Evolutionary conservation across 2,888 invertebrate genomes (phyloP).

Genomic region (Amphimallon solstitiale): DNA sequence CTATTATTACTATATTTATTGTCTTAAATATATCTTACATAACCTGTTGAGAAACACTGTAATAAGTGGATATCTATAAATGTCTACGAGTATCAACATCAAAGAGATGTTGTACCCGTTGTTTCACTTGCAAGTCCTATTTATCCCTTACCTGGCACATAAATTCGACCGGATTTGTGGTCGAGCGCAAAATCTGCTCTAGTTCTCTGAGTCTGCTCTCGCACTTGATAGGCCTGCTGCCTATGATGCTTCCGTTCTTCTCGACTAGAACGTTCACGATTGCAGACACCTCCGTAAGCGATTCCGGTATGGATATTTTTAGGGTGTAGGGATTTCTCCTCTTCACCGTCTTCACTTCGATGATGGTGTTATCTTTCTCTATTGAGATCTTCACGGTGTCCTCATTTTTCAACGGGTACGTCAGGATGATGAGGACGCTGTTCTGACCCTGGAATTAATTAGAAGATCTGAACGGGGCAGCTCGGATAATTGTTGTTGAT

Average conservation of each 20-base stretch:
- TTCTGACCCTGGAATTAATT: constrained; percentile 75
- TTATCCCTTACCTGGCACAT: constrained; percentile 80
- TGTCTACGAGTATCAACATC: background rate
- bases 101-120: background rate
- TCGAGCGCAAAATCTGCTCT: constrained; percentile 80
- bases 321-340: constrained; percentile 85
- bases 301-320: constrained; percentile 85
- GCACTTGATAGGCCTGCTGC: constrained; percentile 87
- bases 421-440: constrained; percentile 81
- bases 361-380: constrained; percentile 82
- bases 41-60: background rate
- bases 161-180: constrained; percentile 85
- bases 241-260: constrained; percentile 82
- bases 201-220: constrained; percentile 85
- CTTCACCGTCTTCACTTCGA: constrained; percentile 75
- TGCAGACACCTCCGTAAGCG: constrained; percentile 83
- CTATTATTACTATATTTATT: background rate
- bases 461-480: background rate
- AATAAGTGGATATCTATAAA: too few relatives aligned
- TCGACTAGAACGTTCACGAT: constrained; percentile 83
- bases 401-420: constrained; percentile 80
- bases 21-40: background rate
- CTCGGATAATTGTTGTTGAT: too few relatives aligned
- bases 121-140: background rate
- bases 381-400: constrained; percentile 82